Conservation (phyloP, 64 coral and sea anemone species). For the Stichodactyla mertensii region DNA sequence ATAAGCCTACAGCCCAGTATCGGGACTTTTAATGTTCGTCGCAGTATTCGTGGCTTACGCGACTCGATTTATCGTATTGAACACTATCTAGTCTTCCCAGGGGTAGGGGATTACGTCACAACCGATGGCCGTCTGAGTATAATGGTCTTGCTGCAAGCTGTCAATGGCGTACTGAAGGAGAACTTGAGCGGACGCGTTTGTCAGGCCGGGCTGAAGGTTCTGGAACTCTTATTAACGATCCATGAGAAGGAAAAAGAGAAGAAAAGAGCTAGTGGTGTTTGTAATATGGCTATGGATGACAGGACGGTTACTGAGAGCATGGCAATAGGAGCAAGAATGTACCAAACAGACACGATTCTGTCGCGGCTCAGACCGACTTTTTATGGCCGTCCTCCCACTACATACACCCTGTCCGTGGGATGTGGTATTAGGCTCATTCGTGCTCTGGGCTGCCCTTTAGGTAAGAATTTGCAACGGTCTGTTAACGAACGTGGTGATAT, state of each 20-base stretch:
- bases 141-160: slow-evolving; percentile 70
- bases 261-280: slow-evolving; percentile 45
- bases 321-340: slow-evolving; percentile 66
- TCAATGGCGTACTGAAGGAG: slow-evolving; percentile 59
- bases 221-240: slow-evolving; percentile 35
- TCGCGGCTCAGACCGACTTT: slow-evolving; percentile 69
- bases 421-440: slow-evolving; percentile 63
- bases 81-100: slow-evolving; percentile 72
- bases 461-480: slow-evolving; percentile 21
- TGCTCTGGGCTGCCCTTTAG: slow-evolving; percentile 76
- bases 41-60: not conserved
- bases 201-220: slow-evolving; percentile 30
- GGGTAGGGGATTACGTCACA: slow-evolving; percentile 82
- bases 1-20: slow-evolving; percentile 6
- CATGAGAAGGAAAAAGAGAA: slow-evolving; percentile 42
- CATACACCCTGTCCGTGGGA: slow-evolving; percentile 57
- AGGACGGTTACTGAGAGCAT: slow-evolving; percentile 76
- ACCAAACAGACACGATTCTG: slow-evolving; percentile 75
- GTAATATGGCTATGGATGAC: slow-evolving; percentile 34
- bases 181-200: slow-evolving; percentile 62
- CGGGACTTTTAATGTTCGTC: not conserved
- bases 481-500: no score
- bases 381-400: slow-evolving; percentile 73
- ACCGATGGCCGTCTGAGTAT: slow-evolving; percentile 74
- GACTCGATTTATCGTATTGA: slow-evolving; percentile 49